A percentile compares a stretch with the other conserved stretches of the same genome.
Evolutionary conservation across 2,888 invertebrate species (phyloP).

Genomic region (Sericinus montela): DNA sequence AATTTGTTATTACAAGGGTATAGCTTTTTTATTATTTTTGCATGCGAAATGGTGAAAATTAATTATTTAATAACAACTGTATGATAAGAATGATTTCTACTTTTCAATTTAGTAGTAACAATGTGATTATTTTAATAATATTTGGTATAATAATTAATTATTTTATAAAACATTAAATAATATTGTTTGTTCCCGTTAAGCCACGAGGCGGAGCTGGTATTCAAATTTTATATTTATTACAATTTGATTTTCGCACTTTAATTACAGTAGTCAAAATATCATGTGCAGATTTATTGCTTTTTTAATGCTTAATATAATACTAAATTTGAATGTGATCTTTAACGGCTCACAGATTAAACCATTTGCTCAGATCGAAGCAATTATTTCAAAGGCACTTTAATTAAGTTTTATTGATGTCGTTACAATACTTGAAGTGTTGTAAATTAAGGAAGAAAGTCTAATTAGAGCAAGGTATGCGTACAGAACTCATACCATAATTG

Average conservation of each 20-base stretch:
- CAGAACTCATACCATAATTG: slow-evolving; percentile 5
- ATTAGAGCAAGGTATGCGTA: slow-evolving; percentile 15
- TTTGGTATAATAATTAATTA: too few species aligned
- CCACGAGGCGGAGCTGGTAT: too few species aligned
- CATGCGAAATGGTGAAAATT: too few species aligned
- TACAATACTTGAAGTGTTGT: slow-evolving; percentile 15
- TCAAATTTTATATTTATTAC: background rate
- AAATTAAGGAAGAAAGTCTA: slow-evolving; percentile 20
- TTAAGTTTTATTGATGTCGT: slow-evolving; percentile 19
- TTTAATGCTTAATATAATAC: background rate
- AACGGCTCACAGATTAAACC: slow-evolving; percentile 3
- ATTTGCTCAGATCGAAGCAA: slow-evolving; percentile 11
- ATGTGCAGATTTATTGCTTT: slow-evolving; percentile 8
- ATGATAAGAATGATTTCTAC: too few species aligned
- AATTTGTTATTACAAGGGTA: too few species aligned
- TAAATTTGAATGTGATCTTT: slow-evolving; percentile 9
- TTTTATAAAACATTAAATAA: too few species aligned
- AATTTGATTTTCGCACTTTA: background rate
- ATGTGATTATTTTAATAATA: too few species aligned
- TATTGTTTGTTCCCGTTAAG: too few species aligned
- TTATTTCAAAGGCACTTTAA: slow-evolving; percentile 18
- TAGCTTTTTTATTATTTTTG: too few species aligned
- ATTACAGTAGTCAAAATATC: slow-evolving; percentile 1
- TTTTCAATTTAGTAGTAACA: too few species aligned
- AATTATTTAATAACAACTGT: too few species aligned